Evolutionary conservation across 2,113 vertebrate genomes (phyloP), one percentile per base, ranked within the genome.

Genomic region (Heliornis fulica): DNA sequence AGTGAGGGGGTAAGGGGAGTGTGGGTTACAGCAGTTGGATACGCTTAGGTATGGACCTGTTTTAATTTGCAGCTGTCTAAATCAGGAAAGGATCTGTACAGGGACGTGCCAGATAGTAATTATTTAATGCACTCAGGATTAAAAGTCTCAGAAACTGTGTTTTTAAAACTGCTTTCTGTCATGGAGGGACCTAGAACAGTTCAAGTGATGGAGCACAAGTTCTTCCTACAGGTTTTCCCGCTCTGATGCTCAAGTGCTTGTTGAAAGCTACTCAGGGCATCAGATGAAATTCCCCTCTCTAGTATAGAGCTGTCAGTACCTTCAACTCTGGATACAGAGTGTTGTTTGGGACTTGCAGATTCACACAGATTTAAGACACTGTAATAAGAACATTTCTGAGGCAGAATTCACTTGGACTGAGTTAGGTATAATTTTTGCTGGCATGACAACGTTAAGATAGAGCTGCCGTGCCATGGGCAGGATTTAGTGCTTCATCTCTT

Each of bases 401-500:
- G 54, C 21, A 45, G 43, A 46, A 64, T 19, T 86, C 69, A 4
- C 88, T 75, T 26, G 45, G 60, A 12, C 29, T 3, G 84, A 82
- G 64, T 20, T 65, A 28, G n/a, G 16, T 21, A 7, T 81, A 54
- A 68, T 59, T 96, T 90, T 53, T 81, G 41, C 87, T 25, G 53
- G 81, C 70, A 3, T 51, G 89, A 77, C 82, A 82, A n/a, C 10
- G 0, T n/a, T n/a, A 4, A 81, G 90, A 25, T 9, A 54, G 50
- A 69, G 72, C 48, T 48, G 71, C 53, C 31, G 14, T 5, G 36
- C 66, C 43, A 10, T 3, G 68, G 84, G 83, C 84, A 95, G 87
- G 76, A 92, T 94, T 95, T 93, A 93, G 69, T 60, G 71, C 75
- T 81, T 74, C 93, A 50, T 89, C 94, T 94, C 85, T 89, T 81